A percentile compares a stretch with the other conserved stretches of the same genome.
Conservation (phyloP, 2,113 vertebrate species). For the Tachysurus vachellii region DNA sequence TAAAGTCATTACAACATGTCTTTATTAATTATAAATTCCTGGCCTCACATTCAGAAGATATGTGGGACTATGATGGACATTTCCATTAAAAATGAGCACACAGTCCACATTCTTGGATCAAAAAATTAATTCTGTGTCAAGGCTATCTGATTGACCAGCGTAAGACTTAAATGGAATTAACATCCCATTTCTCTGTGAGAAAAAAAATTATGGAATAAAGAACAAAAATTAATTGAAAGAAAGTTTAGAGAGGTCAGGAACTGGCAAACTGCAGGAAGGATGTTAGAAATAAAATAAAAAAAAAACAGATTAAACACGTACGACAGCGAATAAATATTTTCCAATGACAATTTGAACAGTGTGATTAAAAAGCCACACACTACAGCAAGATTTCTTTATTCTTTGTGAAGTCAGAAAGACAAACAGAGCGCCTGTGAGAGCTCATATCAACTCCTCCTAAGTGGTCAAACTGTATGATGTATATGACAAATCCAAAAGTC, state of each 20-base stretch:
- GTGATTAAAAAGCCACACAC: slow-evolving; percentile 3
- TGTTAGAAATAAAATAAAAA: slow-evolving; percentile 58
- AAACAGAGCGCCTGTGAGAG: slow-evolving; percentile 59
- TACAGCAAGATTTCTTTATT: neutral
- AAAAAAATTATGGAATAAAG: slow-evolving; percentile 17
- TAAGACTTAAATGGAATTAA: slow-evolving; percentile 57
- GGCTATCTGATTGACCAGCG: slow-evolving; percentile 57
- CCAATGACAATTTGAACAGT: slow-evolving; percentile 19
- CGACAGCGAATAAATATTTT: slow-evolving; percentile 35
- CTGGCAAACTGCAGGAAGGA: slow-evolving; percentile 62
- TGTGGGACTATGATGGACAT: slow-evolving; percentile 66
- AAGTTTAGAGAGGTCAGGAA: slow-evolving; percentile 58
- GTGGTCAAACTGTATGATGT: slow-evolving; percentile 88
- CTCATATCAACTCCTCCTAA: slow-evolving; percentile 80
- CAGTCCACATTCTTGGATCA: slow-evolving; percentile 59
- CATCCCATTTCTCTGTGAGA: slow-evolving; percentile 57
- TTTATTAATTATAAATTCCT: slow-evolving; percentile 61
- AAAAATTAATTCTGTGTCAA: slow-evolving; percentile 61
- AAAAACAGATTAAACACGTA: slow-evolving; percentile 38
- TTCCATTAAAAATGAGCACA: slow-evolving; percentile 65
- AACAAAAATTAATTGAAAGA: slow-evolving; percentile 63
- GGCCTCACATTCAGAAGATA: slow-evolving; percentile 46
- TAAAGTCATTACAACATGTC: slow-evolving; percentile 47
- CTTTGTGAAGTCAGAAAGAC: neutral
- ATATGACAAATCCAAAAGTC: slow-evolving; percentile 84